Base-by-base conservation (phyloP, 2,888 invertebrate genomes). In the Drosophila basisetae region DNA sequence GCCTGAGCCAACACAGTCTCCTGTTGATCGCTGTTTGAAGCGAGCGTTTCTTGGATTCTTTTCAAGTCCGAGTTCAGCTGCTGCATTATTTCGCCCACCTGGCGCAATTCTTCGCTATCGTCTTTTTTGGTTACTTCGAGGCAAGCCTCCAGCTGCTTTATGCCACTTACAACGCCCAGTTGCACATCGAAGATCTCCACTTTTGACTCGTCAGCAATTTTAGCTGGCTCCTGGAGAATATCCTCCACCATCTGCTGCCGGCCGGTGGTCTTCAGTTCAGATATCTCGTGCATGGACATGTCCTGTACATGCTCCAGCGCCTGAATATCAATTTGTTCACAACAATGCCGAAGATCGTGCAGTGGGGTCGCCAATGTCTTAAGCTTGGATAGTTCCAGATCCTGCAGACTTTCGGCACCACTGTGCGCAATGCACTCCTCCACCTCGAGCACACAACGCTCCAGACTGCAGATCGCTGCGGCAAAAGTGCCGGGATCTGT, bases 201-300 rank as follows among this genome's bases (percentile, higher is more conserved):
- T 13, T 59, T 39, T 0, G 78, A 81, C 41, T 73, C 76, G 7
- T 68, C 47, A 4, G 67, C 74, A 1, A 78, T 11, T 18, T 79
- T 47, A 18, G 73, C 80, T 33, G 49, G 53, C n/a, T 83, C 78
- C 39, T 69, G 50, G 28, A 56, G 64, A 4, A 28, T 69, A 37
- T 72, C 73, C 47, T 60, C 74, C 43, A 94, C 93, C 9, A 70
- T 71, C 41, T 75, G 67, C 5, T 76, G 68, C 5, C 77, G 68
- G 0, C 86, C 89, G 10, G 53, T 74, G 1, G 95, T 95, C 92
- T 95, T 94, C 25, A 95, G 93, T 5, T 94, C 94, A 0, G 95
- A 95, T 75, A 95, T 92, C 80, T 95, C 95, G 61, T 95, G 93
- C 10, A 95, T 94, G 6, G 95, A 95, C 84, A 95, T 92, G 50